A percentile compares a stretch with the other conserved stretches of the same genome.
Conservation (phyloP, 2,888 invertebrate species). For the Hyles lineata region DNA sequence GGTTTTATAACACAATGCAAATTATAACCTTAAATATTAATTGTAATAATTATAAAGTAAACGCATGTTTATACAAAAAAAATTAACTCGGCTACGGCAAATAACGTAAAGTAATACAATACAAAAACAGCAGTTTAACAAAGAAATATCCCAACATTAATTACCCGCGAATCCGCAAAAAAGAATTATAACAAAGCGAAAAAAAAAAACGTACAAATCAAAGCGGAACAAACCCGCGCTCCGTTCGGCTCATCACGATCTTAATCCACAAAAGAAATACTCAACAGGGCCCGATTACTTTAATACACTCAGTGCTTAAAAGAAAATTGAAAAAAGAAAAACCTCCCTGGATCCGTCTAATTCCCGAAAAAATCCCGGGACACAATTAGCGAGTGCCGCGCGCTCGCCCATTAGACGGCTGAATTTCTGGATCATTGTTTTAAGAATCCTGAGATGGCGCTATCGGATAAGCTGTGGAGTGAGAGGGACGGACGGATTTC, state of each 20-base stretch:
- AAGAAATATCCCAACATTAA: background rate
- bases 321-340: slow-evolving; percentile 32
- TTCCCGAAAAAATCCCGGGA: slow-evolving; percentile 29
- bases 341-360: slow-evolving; percentile 30
- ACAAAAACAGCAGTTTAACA: background rate
- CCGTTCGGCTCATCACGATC: slow-evolving; percentile 27
- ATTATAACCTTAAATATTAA: no score
- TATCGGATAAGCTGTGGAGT: background rate
- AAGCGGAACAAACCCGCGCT: slow-evolving; percentile 16
- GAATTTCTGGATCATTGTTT: slow-evolving; percentile 52
- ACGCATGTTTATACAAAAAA: no score
- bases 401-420: slow-evolving; percentile 51
- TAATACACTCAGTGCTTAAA: slow-evolving; percentile 29
- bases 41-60: no score
- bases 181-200: slow-evolving; percentile 5
- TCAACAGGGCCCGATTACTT: slow-evolving; percentile 27
- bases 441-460: slow-evolving; percentile 19
- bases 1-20: no score
- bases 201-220: slow-evolving; percentile 15
- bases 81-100: no score
- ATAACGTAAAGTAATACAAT: background rate
- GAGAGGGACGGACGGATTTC: background rate
- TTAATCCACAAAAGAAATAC: slow-evolving; percentile 28
- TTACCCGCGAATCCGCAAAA: background rate
- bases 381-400: slow-evolving; percentile 30